A percentile compares a stretch with the other conserved stretches of the same genome.
Evolutionary conservation across 92 coral and sea anemone genomes (phyloP).

Genomic region (Porites rus): DNA sequence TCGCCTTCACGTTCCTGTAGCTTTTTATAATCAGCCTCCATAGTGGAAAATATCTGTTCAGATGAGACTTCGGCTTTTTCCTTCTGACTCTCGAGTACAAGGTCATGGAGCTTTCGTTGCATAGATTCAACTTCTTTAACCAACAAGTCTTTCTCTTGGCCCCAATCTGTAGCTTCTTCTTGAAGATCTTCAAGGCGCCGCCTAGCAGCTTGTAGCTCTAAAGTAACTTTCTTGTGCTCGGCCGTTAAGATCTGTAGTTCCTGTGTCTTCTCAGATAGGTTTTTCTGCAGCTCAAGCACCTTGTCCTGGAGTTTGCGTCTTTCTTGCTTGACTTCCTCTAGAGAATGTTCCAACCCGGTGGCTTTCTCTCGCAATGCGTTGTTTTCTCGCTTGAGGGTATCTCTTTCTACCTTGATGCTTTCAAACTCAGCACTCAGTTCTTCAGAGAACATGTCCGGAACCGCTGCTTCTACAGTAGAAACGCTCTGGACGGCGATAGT

Average conservation of each 20-base stretch:
- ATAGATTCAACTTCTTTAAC: slow-evolving; percentile 81
- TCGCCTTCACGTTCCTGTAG: slow-evolving; percentile 82
- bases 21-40: slow-evolving; percentile 86
- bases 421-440: slow-evolving; percentile 75
- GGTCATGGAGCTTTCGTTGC: slow-evolving; percentile 89
- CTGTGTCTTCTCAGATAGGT: slow-evolving; percentile 80
- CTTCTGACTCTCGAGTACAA: slow-evolving; percentile 82
- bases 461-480: slow-evolving; percentile 67
- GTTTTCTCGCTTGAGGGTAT: slow-evolving; percentile 77
- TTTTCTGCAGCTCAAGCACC: slow-evolving; percentile 86
- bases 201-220: slow-evolving; percentile 70
- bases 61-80: slow-evolving; percentile 86
- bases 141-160: slow-evolving; percentile 76
- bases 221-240: slow-evolving; percentile 82
- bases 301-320: slow-evolving; percentile 87
- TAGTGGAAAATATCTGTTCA: slow-evolving; percentile 84
- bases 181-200: slow-evolving; percentile 78
- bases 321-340: slow-evolving; percentile 82
- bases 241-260: slow-evolving; percentile 89
- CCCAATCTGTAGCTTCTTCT: slow-evolving; percentile 67
- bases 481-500: slow-evolving; percentile 68
- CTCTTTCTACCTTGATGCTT: slow-evolving; percentile 72
- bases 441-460: slow-evolving; percentile 64
- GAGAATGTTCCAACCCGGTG: slow-evolving; percentile 61
- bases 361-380: slow-evolving; percentile 73